Percentiles rank a stretch among this genome's conserved stretches.
Conservation (phyloP, 2,113 vertebrate genomes). For the Menidia beryllina region DNA sequence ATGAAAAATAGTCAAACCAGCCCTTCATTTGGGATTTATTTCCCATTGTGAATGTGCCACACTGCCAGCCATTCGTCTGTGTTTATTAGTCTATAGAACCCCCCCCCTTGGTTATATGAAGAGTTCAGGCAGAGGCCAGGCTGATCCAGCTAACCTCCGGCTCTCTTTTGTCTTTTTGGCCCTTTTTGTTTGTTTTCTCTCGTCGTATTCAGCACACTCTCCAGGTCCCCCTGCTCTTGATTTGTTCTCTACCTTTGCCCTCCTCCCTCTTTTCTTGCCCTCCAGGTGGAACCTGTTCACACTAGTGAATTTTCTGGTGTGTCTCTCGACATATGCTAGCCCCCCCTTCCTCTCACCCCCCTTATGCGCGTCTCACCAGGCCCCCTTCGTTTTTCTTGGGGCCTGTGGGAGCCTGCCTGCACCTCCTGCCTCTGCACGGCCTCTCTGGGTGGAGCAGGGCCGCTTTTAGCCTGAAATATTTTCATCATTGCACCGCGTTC, state of each 20-base stretch:
- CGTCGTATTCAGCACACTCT: background rate
- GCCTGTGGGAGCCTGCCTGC: conserved; percentile 65
- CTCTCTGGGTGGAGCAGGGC: conserved; percentile 2
- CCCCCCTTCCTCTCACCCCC: background rate
- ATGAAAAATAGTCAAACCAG: no score
- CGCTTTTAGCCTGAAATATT: background rate
- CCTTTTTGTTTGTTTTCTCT: background rate
- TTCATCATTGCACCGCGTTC: background rate
- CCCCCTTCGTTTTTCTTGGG: conserved; percentile 26
- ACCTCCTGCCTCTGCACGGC: conserved; percentile 51
- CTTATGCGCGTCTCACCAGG: background rate
- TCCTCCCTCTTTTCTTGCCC: background rate
- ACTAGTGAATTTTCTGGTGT: background rate
- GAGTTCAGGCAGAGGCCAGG: background rate
- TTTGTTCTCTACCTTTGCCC: background rate
- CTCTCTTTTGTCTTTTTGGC: background rate
- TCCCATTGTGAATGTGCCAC: background rate
- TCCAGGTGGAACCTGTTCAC: background rate
- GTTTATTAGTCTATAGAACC: background rate
- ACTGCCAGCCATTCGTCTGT: background rate
- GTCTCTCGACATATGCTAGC: conserved; percentile 3
- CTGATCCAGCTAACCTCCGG: background rate
- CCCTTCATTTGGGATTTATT: no score
- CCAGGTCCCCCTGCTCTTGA: background rate
- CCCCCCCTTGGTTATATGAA: background rate